phyloP scores from a whole-genome alignment of 1,140 invertebrate genomes.

The Acromyrmex echinatior region DNA sequence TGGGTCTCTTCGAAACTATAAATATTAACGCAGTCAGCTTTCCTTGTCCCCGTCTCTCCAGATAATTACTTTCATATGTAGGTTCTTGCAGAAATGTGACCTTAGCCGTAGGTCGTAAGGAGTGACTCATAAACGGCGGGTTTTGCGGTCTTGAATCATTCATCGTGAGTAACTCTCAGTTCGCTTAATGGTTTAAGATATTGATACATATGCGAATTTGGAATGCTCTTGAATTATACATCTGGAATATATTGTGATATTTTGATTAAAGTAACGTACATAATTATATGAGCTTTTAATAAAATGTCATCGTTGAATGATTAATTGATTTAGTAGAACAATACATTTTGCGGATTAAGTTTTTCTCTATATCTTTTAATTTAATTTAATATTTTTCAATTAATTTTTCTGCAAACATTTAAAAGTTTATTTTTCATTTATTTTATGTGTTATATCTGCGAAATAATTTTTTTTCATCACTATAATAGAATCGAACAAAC shows the following conservation, averaged over 20 bases:
- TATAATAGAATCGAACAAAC: neutral
- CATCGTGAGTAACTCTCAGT: neutral
- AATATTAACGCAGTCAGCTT: conserved; percentile 45
- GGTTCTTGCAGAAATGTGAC: conserved; percentile 1
- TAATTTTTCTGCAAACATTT: neutral
- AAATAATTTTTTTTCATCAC: neutral
- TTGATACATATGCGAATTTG: neutral
- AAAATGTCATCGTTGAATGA: neutral
- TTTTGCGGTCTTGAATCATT: conserved; percentile 5
- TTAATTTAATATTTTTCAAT: neutral
- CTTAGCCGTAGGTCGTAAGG: conserved; percentile 1
- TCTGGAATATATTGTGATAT: conserved; percentile 3
- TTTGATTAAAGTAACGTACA: conserved; percentile 7
- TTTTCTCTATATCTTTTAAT: neutral
- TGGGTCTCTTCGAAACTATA: conserved; percentile 29
- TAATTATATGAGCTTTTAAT: neutral
- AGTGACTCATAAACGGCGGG: conserved; percentile 21
- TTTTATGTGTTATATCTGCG: neutral
- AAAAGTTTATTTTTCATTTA: neutral
- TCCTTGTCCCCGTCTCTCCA: neutral
- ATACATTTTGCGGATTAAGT: neutral
- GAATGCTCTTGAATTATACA: neutral
- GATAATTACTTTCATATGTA: conserved; percentile 45
- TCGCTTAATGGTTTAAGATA: neutral
- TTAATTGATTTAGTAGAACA: neutral